A percentile compares a stretch with the other conserved stretches of the same genome.
phyloP scores from a whole-genome alignment of 1,140 invertebrate genomes.

The Macrocentrus cingulum region DNA sequence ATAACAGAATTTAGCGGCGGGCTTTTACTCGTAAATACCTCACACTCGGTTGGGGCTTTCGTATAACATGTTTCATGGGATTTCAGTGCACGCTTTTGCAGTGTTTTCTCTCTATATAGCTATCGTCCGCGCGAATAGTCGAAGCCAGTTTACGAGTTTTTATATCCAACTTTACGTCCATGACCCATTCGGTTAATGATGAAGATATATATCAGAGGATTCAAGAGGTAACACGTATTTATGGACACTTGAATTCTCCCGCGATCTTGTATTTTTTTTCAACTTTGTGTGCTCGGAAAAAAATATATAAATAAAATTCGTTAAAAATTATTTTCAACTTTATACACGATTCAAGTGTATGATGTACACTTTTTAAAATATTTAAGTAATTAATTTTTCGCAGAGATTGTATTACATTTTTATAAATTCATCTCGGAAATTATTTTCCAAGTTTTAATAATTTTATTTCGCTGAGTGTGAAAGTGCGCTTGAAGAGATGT shows the following conservation, averaged over 20 bases:
- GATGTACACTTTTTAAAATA: no score
- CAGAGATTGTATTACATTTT: no score
- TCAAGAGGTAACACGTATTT: constrained; percentile 3
- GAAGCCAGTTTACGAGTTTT: constrained; percentile 15
- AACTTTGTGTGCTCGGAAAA: no score
- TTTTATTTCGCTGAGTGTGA: not conserved
- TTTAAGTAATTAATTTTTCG: no score
- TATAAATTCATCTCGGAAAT: no score
- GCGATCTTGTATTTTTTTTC: constrained; percentile 7
- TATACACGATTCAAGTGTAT: no score
- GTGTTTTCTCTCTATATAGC: not conserved
- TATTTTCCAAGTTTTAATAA: no score
- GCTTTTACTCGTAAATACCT: constrained; percentile 8
- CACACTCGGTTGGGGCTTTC: not conserved
- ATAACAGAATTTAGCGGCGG: constrained; percentile 7
- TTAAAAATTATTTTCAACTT: no score
- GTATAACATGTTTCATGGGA: constrained; percentile 12
- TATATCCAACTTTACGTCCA: constrained; percentile 16
- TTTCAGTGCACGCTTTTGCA: constrained; percentile 1
- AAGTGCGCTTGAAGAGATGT: not conserved
- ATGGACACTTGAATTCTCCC: constrained; percentile 7
- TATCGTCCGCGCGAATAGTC: not conserved
- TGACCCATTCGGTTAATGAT: constrained; percentile 7
- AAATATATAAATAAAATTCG: no score
- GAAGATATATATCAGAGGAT: constrained; percentile 14